phyloP scores from a whole-genome alignment of 2,797 vertebrate genomes.

The Nyctibius grandis region DNA sequence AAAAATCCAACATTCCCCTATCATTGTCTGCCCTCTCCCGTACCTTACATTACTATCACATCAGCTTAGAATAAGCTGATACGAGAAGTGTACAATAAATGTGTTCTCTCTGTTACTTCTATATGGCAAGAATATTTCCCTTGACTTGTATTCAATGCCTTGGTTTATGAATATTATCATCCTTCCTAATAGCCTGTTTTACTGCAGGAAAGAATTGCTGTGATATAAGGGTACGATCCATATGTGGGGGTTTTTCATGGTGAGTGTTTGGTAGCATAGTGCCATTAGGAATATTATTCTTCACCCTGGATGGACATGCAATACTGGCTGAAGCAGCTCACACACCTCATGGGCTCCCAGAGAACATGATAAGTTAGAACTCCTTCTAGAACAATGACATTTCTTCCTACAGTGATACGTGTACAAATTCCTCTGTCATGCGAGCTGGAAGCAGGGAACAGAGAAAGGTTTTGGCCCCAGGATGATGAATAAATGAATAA shows the following conservation, averaged over 20 bases:
- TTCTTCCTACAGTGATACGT: neutral
- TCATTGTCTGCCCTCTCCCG: neutral
- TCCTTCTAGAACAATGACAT: neutral
- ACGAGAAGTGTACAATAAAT: neutral
- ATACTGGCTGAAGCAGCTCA: neutral
- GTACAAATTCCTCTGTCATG: neutral
- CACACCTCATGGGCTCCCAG: neutral
- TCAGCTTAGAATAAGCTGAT: neutral
- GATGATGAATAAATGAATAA: neutral
- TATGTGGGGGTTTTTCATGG: neutral
- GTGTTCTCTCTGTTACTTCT: neutral
- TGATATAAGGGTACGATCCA: neutral
- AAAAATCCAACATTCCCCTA: neutral
- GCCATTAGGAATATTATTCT: neutral
- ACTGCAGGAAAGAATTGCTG: neutral
- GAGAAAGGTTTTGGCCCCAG: neutral
- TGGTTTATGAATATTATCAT: conserved; percentile 6
- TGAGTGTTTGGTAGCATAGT: neutral
- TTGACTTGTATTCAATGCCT: neutral
- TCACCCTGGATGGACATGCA: neutral
- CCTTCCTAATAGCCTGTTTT: neutral
- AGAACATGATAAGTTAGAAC: neutral
- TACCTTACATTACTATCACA: neutral
- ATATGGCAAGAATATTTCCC: neutral
- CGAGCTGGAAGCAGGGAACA: neutral